These are phyloP conservation scores for Zapornia atra DNA, from an alignment of 2,113 vertebrate species.

Conservation along the genomic window DNA sequence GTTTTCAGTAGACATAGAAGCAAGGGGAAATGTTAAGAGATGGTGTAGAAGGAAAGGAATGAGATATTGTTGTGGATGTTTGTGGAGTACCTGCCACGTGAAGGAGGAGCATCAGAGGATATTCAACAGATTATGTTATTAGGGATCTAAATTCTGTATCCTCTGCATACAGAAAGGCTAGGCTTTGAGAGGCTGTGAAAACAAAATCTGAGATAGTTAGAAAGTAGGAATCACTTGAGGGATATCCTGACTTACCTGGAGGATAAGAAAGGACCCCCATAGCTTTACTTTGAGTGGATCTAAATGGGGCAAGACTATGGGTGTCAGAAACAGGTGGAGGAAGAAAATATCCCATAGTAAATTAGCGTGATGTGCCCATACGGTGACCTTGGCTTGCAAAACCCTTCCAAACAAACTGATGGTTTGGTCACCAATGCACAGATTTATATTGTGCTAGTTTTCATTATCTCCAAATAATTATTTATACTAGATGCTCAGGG, in stretches of 20 bases:
- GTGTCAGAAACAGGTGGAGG: not conserved
- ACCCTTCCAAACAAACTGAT: not conserved
- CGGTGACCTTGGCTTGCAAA: not conserved
- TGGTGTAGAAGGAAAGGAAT: not conserved
- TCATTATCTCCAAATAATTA: slow-evolving; percentile 2
- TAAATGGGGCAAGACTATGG: not conserved
- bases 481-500: not conserved
- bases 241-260: not conserved
- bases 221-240: not conserved
- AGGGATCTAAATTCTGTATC: not conserved
- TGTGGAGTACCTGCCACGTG: not conserved
- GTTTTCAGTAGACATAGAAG: not conserved
- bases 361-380: not conserved
- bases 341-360: not conserved
- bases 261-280: not conserved
- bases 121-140: not conserved
- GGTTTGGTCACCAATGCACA: not conserved
- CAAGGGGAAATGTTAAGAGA: not conserved
- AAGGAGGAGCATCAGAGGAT: not conserved
- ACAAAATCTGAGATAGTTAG: not conserved
- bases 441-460: not conserved
- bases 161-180: not conserved
- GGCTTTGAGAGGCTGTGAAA: not conserved
- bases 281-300: not conserved
- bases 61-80: not conserved